Evolutionary conservation across 2,113 vertebrate genomes (phyloP), one percentile per base, ranked within the genome.

Genomic region (Pitta sordida): DNA sequence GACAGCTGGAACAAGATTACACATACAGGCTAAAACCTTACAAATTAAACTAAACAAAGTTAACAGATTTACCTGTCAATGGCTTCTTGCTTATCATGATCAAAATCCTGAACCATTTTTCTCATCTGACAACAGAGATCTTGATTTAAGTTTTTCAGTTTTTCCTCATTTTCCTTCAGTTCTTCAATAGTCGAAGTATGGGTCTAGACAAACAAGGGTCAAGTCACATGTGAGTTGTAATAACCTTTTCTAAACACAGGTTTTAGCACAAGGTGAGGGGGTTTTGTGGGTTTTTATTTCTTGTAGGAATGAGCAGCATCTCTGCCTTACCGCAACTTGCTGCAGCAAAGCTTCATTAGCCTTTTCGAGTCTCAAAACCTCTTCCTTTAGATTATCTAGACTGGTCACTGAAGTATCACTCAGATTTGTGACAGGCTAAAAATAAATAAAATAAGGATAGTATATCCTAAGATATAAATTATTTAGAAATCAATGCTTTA

Each of bases 71-170:
- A 99, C 99, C 99, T 98, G 58, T 98, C 93, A 71, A 98, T 96
- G 20, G 98, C 97, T 96, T 99, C 99, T 90, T 99, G 98, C 82
- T 99, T 99, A 97, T 99, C 99, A 48, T 95, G 98, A 97, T 99
- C 99, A 93, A 99, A 98, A 90, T 99, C 99, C 82, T 99, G 97
- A 83, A 99, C 98, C 98, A 99, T 99, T 63, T 99, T 98, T 93
- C 98, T 99, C 99, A 99, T 99, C 96, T 99, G 99, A 95, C 95
- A 98, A 94, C 99, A 99, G 59, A 99, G 98, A 73, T 99, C 98
- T 74, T 97, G 98, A 94, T 99, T 99, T 91, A 98, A 96, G 17
- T 71, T 96, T 94, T 96, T 99, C 62, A 99, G 79, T 56, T 98
- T 98, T 94, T 98, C 98, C 92, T 99, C 97, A 21, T 88, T 98